Evolutionary conservation across 2,797 vertebrate genomes (phyloP).

Genomic region (Galago senegalensis): DNA sequence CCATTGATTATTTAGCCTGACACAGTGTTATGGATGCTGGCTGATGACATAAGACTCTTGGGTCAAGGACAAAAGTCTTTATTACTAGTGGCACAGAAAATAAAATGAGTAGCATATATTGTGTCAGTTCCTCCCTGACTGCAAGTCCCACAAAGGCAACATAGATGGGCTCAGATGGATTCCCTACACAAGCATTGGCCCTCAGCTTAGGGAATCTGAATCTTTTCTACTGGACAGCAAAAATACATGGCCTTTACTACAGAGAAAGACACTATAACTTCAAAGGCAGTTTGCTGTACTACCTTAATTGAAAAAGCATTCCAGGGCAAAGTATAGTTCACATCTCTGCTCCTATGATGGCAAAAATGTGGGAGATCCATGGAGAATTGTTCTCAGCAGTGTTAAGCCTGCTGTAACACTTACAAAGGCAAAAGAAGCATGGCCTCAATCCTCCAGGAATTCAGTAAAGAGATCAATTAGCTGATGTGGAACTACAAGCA

Average conservation of each 20-base stretch:
- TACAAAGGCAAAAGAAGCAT: conserved; percentile 15
- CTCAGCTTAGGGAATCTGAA: conserved; percentile 3
- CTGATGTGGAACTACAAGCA: not conserved
- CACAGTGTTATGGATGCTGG: conserved; percentile 14
- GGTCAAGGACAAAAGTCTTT: not conserved
- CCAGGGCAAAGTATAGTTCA: not conserved
- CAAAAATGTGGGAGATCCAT: conserved; percentile 15
- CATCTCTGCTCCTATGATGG: not conserved
- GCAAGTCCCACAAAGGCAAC: not conserved
- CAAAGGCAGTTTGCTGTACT: conserved; percentile 24
- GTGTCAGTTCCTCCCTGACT: not conserved
- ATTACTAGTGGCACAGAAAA: not conserved
- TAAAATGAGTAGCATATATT: not conserved
- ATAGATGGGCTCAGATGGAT: not conserved
- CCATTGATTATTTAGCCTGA: not conserved
- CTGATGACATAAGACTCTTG: not conserved
- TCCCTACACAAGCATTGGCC: not conserved
- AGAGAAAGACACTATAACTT: not conserved
- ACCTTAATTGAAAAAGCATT: conserved; percentile 46
- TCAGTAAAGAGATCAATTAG: conserved; percentile 63
- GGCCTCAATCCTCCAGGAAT: conserved; percentile 16
- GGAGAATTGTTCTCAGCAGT: not conserved
- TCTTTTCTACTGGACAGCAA: not conserved
- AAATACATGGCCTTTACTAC: not conserved
- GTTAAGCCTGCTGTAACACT: not conserved